phyloP scores from a whole-genome alignment of 2,797 vertebrate genomes.

The Tragopan temminckii region DNA sequence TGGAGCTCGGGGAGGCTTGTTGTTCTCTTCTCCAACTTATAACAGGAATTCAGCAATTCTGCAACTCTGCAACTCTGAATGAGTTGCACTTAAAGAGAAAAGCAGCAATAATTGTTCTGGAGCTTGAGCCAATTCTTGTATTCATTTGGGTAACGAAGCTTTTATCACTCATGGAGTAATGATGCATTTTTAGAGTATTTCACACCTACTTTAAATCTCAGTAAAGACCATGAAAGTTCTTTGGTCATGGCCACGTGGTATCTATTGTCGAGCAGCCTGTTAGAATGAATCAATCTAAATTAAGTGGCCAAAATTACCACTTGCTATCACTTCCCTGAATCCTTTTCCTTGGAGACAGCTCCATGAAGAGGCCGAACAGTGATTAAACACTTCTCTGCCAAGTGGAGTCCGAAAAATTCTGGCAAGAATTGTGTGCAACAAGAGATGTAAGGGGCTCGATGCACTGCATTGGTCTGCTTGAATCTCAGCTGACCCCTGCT shows the following conservation, averaged over 20 bases:
- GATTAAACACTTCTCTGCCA: constrained; percentile 29
- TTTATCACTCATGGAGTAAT: background rate
- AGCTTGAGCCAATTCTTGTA: background rate
- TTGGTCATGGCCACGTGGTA: background rate
- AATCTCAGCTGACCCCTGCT: background rate
- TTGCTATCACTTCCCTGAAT: constrained; percentile 1
- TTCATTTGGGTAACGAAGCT: constrained; percentile 9
- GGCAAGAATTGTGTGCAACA: background rate
- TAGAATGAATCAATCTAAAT: constrained; percentile 40
- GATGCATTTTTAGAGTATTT: constrained; percentile 1
- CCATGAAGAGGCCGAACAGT: background rate
- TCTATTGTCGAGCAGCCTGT: constrained; percentile 27
- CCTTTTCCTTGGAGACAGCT: constrained; percentile 25
- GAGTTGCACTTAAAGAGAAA: constrained; percentile 12
- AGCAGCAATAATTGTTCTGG: background rate
- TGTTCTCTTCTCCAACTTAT: background rate
- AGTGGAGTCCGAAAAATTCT: background rate
- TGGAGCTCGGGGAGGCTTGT: background rate
- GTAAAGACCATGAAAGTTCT: background rate
- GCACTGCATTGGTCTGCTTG: background rate
- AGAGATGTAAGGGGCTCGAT: background rate
- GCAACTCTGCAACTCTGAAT: rapidly evolving
- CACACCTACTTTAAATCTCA: constrained; percentile 12
- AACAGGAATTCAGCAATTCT: background rate
- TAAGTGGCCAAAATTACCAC: constrained; percentile 54